Conservation (phyloP, 2,113 vertebrate species). For the Elephantulus edwardii region DNA sequence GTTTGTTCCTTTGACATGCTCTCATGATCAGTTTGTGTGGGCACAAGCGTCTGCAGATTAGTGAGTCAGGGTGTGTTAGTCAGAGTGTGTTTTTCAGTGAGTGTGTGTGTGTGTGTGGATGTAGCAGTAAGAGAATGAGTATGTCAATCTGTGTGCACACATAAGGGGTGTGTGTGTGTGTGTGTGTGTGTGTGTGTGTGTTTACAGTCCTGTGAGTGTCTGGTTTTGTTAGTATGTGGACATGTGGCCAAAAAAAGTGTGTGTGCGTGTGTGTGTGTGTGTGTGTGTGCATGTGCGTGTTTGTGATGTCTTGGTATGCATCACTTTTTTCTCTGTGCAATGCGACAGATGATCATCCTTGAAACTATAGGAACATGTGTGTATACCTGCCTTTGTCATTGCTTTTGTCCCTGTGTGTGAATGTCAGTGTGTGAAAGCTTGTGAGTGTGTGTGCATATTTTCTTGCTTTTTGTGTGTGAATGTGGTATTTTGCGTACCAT, state of each 20-base stretch:
- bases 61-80: neutral
- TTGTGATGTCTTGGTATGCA: no score
- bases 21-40: neutral
- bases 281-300: no score
- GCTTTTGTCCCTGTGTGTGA: slow-evolving; percentile 1
- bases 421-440: neutral
- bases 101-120: neutral
- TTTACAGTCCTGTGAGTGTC: no score
- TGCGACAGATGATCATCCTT: no score
- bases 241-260: no score
- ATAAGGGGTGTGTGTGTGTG: neutral
- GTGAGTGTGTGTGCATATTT: neutral
- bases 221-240: no score
- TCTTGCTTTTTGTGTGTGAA: neutral
- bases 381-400: no score
- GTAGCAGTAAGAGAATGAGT: neutral
- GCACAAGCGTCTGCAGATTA: fast-evolving
- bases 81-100: neutral
- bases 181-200: neutral
- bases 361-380: no score
- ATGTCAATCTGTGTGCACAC: no score
- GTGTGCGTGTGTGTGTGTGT: no score
- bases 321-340: no score
- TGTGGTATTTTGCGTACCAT: no score
- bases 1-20: fast-evolving